These are phyloP conservation scores for Himalopsyche phryganea DNA, from an alignment of 1,140 invertebrate genomes.

Conservation along the genomic window DNA sequence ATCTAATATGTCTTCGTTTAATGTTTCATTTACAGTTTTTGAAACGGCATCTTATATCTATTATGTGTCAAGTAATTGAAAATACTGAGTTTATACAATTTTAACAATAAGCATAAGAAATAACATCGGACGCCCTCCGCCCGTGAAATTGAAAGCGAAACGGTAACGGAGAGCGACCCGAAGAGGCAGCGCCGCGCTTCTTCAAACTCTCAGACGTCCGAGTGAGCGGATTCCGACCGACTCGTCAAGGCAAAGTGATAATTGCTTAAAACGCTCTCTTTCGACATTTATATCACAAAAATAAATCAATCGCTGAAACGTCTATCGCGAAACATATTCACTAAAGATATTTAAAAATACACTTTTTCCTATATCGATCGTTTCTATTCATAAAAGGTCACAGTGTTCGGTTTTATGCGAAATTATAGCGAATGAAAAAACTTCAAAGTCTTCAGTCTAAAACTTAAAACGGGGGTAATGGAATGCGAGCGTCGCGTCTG, in stretches of 20 bases:
- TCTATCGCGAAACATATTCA: slow-evolving; percentile 26
- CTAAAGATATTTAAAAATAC: slow-evolving; percentile 17
- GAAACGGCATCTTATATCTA: slow-evolving; percentile 21
- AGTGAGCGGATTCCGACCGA: slow-evolving; percentile 8
- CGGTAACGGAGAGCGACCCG: slow-evolving; percentile 1
- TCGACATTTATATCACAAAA: slow-evolving; percentile 22
- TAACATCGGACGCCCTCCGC: slow-evolving; percentile 11
- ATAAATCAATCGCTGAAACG: slow-evolving; percentile 10
- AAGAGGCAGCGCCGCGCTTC: slow-evolving; percentile 7
- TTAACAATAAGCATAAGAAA: slow-evolving; percentile 21
- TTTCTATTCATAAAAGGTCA: neutral
- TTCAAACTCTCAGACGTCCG: slow-evolving; percentile 1
- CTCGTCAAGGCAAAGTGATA: slow-evolving; percentile 16
- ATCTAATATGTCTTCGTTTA: slow-evolving; percentile 11
- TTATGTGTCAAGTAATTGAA: slow-evolving; percentile 27
- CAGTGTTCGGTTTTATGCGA: neutral
- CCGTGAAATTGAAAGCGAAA: neutral
- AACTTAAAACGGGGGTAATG: slow-evolving; percentile 17
- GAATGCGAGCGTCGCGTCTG: slow-evolving; percentile 13
- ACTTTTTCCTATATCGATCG: slow-evolving; percentile 9
- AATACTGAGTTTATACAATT: slow-evolving; percentile 25
- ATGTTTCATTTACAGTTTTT: slow-evolving; percentile 16
- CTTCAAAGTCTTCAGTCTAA: slow-evolving; percentile 4
- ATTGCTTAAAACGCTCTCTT: slow-evolving; percentile 22
- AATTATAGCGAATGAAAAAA: slow-evolving; percentile 12